A percentile compares a stretch with the other conserved stretches of the same genome.
These are phyloP conservation scores for Leucophenga montana DNA, from an alignment of 2,888 invertebrate genomes.

Conservation along the genomic window DNA sequence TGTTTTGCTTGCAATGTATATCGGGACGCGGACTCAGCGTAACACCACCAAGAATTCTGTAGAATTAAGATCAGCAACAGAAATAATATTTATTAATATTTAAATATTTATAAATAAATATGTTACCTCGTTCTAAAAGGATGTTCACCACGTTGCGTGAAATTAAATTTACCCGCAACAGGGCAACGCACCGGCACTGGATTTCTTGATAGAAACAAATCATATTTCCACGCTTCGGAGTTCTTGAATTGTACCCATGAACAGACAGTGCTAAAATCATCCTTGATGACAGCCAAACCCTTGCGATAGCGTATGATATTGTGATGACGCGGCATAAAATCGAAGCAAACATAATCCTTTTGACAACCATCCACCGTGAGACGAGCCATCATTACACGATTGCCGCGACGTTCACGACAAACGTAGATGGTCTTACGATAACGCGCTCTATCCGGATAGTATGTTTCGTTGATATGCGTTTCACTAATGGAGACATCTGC, in stretches of 20 bases:
- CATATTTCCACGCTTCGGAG: conserved; percentile 88
- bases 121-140: conserved; percentile 86
- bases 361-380: conserved; percentile 97
- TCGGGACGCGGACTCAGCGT: conserved; percentile 94
- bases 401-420: conserved; percentile 93
- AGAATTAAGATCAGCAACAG: conserved; percentile 23
- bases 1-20: conserved; percentile 92
- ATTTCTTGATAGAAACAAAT: conserved; percentile 86
- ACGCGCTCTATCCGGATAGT: conserved; percentile 92
- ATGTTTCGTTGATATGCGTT: conserved; percentile 96
- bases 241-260: conserved; percentile 95
- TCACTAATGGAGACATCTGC: conserved; percentile 95
- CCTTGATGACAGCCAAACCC: conserved; percentile 90
- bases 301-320: conserved; percentile 93
- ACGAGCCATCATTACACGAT: conserved; percentile 95
- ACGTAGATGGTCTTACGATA: conserved; percentile 93
- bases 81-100: background rate
- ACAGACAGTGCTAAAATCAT: conserved; percentile 93
- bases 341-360: conserved; percentile 97
- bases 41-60: conserved; percentile 92
- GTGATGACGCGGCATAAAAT: conserved; percentile 95
- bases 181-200: conserved; percentile 95
- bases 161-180: conserved; percentile 96
- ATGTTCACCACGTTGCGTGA: conserved; percentile 92
- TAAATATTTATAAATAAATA: conserved; percentile 40